Base-by-base conservation (phyloP, 2,888 invertebrate species). In the Tupiocoris notatus region DNA sequence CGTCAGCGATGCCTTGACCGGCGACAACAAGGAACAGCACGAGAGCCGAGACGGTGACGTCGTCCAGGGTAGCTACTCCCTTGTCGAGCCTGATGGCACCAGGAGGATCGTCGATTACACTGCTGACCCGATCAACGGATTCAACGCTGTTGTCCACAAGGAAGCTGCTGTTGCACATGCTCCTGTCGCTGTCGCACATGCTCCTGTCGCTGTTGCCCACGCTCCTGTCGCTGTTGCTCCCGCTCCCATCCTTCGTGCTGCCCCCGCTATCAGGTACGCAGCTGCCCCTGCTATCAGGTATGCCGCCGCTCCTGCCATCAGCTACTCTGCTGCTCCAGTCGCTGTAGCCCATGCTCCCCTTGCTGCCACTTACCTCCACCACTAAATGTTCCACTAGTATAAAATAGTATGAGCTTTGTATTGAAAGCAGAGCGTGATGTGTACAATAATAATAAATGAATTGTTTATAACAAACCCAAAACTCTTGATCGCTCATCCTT, bases 11-110 rank as follows among this genome's bases (percentile, higher is more conserved):
- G 79, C 80, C 25, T 73, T 80, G 61, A 81, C 81, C 78, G 81
- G 81, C 63, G 81, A 81, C 80, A 78, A 78, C 79, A 81, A 81
- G 80, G 64, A 64, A 23, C 83, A 85, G 1, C 83, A 84, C 80
- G 81, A 81, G 76, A 81, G 82, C 65, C 82, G 82, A 54, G 83
- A 84, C 79, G 77, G 78, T 25, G 75, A 76, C 67, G 79, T 76
- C 56, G 75, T 75, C 75, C 65, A 65, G 25, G 75, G 75, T 21
- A 75, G 75, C 65, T 75, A 75, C 65, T 75, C 75, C 59, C 75
- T 75, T 64, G 24, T 75, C 21, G 75, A 75, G 57, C 56, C 75
- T 24, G 75, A 75, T 24, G 75, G 75, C 21, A 22, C 75, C 57
- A 66, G 64, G 20, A 64, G 75, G 57, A 75, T 39, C 65, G 75